phyloP scores from a whole-genome alignment of 2,113 vertebrate species.

The Desmodus rotundus region DNA sequence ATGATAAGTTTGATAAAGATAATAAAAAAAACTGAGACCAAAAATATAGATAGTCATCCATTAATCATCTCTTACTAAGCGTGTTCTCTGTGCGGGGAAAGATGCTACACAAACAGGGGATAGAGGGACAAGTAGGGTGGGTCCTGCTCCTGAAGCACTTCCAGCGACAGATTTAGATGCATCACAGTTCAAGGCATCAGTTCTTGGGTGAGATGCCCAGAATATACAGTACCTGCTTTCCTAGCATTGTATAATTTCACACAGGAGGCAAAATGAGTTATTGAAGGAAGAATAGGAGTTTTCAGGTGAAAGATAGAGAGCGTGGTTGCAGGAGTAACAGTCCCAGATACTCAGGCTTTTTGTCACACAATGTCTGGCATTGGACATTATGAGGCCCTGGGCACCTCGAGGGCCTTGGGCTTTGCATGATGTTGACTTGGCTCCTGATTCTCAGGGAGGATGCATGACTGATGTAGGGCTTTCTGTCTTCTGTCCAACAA shows the following conservation, averaged over 20 bases:
- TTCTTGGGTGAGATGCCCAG: neutral
- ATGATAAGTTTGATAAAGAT: neutral
- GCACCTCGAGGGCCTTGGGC: neutral
- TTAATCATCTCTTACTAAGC: neutral
- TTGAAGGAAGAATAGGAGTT: neutral
- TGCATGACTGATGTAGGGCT: accelerated
- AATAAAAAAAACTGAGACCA: neutral
- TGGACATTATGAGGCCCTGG: neutral
- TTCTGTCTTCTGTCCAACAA: neutral
- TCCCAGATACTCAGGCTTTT: neutral
- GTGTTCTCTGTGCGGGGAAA: neutral
- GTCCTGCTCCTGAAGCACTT: neutral
- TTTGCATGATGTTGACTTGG: neutral
- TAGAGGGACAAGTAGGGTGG: neutral
- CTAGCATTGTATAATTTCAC: neutral
- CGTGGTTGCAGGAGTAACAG: neutral
- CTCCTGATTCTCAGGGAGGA: neutral
- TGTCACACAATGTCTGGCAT: neutral
- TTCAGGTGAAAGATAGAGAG: neutral
- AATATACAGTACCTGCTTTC: neutral
- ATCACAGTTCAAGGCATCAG: neutral
- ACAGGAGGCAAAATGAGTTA: neutral
- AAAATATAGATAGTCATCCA: neutral
- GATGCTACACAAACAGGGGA: too few species aligned
- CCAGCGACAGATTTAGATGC: neutral